phyloP scores from a whole-genome alignment of 2,113 vertebrate species.

The Platysteira castanea region DNA sequence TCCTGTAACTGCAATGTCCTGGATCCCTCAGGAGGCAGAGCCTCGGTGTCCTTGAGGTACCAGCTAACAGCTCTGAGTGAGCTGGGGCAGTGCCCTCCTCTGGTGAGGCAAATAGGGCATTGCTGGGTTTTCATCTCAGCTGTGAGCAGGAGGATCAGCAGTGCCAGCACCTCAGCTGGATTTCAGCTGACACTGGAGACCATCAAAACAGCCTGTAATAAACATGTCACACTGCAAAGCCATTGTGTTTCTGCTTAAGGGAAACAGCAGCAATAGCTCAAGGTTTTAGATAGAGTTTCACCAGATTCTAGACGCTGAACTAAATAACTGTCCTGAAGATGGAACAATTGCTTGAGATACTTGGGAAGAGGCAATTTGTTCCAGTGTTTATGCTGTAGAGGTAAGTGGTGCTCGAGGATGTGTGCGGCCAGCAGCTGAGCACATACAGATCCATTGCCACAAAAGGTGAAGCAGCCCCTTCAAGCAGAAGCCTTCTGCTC shows the following conservation, averaged over 20 bases:
- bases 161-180: background rate
- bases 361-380: background rate
- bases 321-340: background rate
- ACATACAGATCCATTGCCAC: background rate
- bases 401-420: background rate
- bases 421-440: background rate
- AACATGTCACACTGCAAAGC: background rate
- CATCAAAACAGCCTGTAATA: background rate
- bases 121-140: background rate
- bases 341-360: background rate
- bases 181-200: background rate
- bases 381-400: background rate
- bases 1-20: background rate
- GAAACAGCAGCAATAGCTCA: background rate
- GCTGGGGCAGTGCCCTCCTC: background rate
- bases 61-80: background rate
- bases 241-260: background rate
- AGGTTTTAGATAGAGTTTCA: background rate
- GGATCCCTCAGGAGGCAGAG: background rate
- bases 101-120: background rate
- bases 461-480: background rate
- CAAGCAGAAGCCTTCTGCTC: background rate
- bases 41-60: background rate
- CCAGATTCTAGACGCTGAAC: background rate
- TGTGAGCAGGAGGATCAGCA: background rate